phyloP scores from a whole-genome alignment of 2,113 vertebrate species.

The Engystomops pustulosus region DNA sequence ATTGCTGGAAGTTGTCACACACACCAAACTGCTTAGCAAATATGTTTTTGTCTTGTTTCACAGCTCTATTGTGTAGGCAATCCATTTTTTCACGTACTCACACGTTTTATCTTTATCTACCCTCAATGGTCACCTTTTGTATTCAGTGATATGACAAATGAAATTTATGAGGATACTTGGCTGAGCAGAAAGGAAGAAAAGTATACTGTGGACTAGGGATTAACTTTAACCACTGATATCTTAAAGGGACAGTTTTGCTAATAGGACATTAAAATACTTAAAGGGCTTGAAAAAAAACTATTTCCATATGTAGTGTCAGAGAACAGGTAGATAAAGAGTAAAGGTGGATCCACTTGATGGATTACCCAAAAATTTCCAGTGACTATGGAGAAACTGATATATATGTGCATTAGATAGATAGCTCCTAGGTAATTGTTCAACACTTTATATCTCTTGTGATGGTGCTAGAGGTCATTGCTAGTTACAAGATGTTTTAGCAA shows the following conservation, averaged over 20 bases:
- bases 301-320: background rate
- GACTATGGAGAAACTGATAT: background rate
- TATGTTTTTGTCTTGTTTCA: slow-evolving; percentile 31
- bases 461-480: too few species aligned
- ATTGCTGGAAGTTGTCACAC: slow-evolving; percentile 17
- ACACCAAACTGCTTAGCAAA: slow-evolving; percentile 36
- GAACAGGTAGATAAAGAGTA: background rate
- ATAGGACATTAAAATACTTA: background rate
- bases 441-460: background rate
- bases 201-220: background rate
- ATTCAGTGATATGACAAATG: slow-evolving; percentile 36
- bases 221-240: background rate
- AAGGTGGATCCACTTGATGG: too few species aligned
- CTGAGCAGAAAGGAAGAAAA: background rate
- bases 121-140: slow-evolving; percentile 26
- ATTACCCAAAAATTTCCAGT: too few species aligned
- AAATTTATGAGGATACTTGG: slow-evolving; percentile 34
- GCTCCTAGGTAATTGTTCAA: background rate
- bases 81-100: slow-evolving; percentile 22
- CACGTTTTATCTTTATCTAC: slow-evolving; percentile 35
- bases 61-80: slow-evolving; percentile 4
- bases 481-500: too few species aligned
- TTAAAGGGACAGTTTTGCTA: background rate
- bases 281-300: background rate
- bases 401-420: background rate